A percentile compares a stretch with the other conserved stretches of the same genome.
Conservation (phyloP, 2,888 invertebrate genomes). For the Omphaloscelis lunosa region DNA sequence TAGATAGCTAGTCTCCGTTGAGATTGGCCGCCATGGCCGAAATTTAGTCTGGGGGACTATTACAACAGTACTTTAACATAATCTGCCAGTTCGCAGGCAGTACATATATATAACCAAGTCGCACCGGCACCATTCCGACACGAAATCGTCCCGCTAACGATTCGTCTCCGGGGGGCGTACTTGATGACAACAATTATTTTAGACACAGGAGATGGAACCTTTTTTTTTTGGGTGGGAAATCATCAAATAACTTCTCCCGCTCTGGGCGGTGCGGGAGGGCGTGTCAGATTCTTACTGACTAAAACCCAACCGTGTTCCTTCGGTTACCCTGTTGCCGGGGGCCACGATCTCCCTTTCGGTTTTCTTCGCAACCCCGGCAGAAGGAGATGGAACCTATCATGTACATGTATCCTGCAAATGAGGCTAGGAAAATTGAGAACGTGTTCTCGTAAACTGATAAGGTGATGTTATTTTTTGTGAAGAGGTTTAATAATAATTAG, state of each 20-base stretch:
- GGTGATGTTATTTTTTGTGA: background rate
- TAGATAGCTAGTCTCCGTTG: no score
- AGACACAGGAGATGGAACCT: conserved; percentile 17
- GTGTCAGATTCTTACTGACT: no score
- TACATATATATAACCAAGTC: background rate
- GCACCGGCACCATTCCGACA: background rate
- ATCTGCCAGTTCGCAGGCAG: background rate
- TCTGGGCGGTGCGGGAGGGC: no score
- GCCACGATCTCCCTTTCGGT: no score
- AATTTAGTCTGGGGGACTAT: no score
- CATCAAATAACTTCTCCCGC: no score
- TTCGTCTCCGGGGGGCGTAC: background rate
- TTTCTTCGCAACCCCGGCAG: no score
- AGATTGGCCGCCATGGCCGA: no score
- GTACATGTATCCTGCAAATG: conserved; percentile 9
- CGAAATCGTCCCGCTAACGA: conserved; percentile 26
- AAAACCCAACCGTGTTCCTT: no score
- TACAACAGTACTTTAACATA: no score
- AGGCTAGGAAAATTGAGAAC: background rate
- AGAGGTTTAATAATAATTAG: background rate
- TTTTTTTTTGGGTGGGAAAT: no score
- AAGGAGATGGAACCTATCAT: conserved; percentile 3
- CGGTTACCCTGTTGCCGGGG: no score
- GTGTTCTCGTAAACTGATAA: conserved; percentile 4
- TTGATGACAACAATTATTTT: conserved; percentile 12